Percentiles rank a stretch among this genome's conserved stretches.
phyloP scores from a whole-genome alignment of 1,140 invertebrate genomes.

The Trichogramma pretiosum region DNA sequence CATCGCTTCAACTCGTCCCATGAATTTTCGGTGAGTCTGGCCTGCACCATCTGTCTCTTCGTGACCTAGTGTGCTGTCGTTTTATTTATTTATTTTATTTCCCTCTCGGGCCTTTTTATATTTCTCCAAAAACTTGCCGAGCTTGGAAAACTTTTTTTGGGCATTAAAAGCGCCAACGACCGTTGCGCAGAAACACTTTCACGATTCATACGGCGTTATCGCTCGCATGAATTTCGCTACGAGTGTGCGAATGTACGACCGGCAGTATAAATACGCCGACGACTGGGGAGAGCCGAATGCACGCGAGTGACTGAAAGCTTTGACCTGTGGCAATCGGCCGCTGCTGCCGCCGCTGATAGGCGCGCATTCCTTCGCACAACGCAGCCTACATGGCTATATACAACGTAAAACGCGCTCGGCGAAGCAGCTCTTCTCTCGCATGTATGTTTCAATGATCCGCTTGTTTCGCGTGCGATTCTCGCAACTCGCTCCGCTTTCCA shows the following conservation, averaged over 20 bases:
- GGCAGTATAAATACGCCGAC: neutral
- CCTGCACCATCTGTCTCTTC: too few relatives aligned
- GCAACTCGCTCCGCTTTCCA: conserved; percentile 20
- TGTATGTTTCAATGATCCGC: conserved; percentile 36
- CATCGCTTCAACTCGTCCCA: conserved; percentile 27
- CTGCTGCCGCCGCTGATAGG: too few relatives aligned
- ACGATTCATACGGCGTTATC: conserved; percentile 1
- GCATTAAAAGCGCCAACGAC: neutral
- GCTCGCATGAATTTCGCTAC: conserved; percentile 2
- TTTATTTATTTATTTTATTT: too few relatives aligned
- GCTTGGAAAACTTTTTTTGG: too few relatives aligned
- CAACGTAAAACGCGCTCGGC: too few relatives aligned
- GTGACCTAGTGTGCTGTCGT: too few relatives aligned
- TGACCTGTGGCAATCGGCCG: conserved; percentile 41
- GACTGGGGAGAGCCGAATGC: conserved; percentile 3
- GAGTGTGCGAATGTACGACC: neutral
- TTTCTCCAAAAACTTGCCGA: too few relatives aligned
- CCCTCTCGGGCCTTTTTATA: too few relatives aligned
- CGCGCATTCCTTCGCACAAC: conserved; percentile 35
- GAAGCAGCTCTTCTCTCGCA: too few relatives aligned
- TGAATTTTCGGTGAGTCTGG: conserved; percentile 30
- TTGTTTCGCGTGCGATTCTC: too few relatives aligned
- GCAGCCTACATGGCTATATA: too few relatives aligned
- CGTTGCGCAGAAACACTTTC: neutral
- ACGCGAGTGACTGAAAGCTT: conserved; percentile 33